Base-by-base conservation (phyloP, 2,113 vertebrate genomes). In the Pedionomus torquatus region DNA sequence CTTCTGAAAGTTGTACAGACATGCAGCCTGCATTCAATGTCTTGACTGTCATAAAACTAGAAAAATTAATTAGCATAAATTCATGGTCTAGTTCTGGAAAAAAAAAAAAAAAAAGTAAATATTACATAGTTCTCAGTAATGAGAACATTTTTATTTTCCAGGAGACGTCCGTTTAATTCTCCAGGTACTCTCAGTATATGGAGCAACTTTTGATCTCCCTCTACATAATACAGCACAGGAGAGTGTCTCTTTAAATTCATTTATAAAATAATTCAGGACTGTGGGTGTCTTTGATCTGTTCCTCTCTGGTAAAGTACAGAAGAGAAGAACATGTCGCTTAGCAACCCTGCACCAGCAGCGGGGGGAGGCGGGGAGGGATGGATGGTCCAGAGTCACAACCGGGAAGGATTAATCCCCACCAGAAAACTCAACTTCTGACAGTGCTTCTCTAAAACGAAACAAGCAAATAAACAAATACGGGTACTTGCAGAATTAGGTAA, bases 271-370 rank as follows among this genome's bases (percentile, higher is more conserved):
- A 96, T 96, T 97, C 94, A 85, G 81, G 97, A 78, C 94, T 96
- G 96, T 95, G 87, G 95, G 97, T 95, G 96, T 96, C 94, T 98
- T 95, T 96, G 96, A 97, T 97, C 81, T 94, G 91, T 92, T 96
- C 93, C 94, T 98, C 96, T 95, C 89, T 94, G 83, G 83, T 82
- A 81, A 75, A 79, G 72, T 93, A 92, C 68, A 94, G 96, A 97
- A 93, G 96, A 97, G 96, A 95, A 95, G 93, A 97, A 95, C 95
- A 97, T 79, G 97, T 98, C 97, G 97, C 98, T 97, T 97, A 97
- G 98, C 98, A 98, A 98, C 97, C 83, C 58, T 3, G 23, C 19
- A 84, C 97, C 13, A 9, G 87, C 85, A 91, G 68, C 10, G 71
- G 61, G 68, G 64, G 83, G 58, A 65, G 69, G 78, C 6, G 2